phyloP scores from a whole-genome alignment of 2,888 invertebrate species.

The Trachelus stipa region DNA sequence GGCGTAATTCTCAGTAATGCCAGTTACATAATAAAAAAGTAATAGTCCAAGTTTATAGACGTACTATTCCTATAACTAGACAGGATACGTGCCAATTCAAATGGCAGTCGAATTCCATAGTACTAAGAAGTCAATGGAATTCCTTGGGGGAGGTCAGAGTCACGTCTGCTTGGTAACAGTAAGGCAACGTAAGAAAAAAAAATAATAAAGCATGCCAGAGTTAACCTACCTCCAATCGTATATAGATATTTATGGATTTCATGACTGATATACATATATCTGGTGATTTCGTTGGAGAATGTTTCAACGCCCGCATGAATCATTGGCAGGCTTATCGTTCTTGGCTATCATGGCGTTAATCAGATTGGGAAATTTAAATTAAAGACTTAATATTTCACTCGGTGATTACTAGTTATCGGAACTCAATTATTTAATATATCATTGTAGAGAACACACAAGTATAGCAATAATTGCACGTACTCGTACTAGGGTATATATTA shows the following conservation, averaged over 20 bases:
- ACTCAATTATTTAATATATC: not conserved
- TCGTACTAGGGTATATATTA: not conserved
- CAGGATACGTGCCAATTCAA: not conserved
- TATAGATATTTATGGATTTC: not conserved
- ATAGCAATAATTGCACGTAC: not conserved
- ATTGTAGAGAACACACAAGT: not conserved
- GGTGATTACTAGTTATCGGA: not conserved
- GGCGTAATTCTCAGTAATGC: not conserved
- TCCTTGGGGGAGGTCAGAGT: not conserved
- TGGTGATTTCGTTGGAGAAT: not conserved
- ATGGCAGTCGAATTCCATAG: not conserved
- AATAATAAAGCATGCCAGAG: not conserved
- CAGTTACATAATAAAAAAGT: not conserved
- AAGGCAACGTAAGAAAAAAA: not conserved
- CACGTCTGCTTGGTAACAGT: not conserved
- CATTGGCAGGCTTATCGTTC: not conserved
- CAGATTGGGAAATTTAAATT: not conserved
- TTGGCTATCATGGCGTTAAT: not conserved
- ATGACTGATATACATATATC: not conserved
- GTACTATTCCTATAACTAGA: not conserved
- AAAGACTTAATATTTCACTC: not conserved
- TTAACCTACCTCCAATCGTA: not conserved
- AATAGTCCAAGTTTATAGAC: not conserved
- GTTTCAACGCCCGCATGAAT: not conserved
- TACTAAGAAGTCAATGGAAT: not conserved